phyloP scores from a whole-genome alignment of 2,888 invertebrate genomes.

The Liopterus haemorrhoidalis region DNA sequence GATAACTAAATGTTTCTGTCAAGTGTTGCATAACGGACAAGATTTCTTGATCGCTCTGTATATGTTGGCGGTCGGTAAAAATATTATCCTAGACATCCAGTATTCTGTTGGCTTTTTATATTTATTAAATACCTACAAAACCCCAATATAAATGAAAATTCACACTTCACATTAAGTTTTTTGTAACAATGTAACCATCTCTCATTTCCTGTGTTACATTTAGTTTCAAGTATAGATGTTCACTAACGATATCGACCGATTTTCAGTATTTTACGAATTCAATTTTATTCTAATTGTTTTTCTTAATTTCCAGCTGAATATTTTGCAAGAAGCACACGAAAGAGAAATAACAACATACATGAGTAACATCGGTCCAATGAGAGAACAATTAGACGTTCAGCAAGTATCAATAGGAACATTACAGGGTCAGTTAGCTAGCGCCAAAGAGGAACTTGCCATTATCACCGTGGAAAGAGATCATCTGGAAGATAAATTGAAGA shows the following conservation, averaged over 20 bases:
- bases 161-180: neutral
- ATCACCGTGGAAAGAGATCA: slow-evolving; percentile 53
- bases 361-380: slow-evolving; percentile 52
- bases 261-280: no score
- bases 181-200: neutral
- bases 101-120: no score
- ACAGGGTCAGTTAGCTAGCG: slow-evolving; percentile 40
- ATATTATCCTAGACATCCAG: no score
- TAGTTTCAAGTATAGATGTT: no score
- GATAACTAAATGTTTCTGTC: no score
- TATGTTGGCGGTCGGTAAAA: no score
- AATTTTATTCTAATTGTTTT: slow-evolving; percentile 4
- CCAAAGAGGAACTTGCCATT: slow-evolving; percentile 49
- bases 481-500: slow-evolving; percentile 46
- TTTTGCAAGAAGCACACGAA: slow-evolving; percentile 66
- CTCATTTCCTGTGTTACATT: no score
- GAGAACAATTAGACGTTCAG: slow-evolving; percentile 56
- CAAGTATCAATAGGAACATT: slow-evolving; percentile 51
- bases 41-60: no score
- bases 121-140: no score
- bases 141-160: no score
- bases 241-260: no score
- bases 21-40: no score
- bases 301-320: slow-evolving; percentile 60
- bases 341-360: slow-evolving; percentile 64